Evolutionary conservation across 2,888 invertebrate species (phyloP), one percentile per base, ranked within the genome.

Genomic region (Cerastoderma edule): DNA sequence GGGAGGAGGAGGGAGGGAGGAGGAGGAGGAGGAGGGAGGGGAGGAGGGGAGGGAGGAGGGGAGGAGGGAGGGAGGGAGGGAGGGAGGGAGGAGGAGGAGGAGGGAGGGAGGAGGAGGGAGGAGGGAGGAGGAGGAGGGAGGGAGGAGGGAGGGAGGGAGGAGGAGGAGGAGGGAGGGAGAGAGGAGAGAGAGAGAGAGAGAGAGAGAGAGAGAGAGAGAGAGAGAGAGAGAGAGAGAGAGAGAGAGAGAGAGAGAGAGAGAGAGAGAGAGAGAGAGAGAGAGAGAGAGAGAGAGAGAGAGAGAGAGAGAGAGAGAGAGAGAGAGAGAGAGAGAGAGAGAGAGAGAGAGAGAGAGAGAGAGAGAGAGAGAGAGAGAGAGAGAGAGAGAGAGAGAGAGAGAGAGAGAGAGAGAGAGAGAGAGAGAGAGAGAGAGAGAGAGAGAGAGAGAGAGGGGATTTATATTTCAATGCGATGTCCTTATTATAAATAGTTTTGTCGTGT

Each of bases 151-250:
- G 53, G n/a, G 53, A 53, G 53, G n/a, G 22, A 53, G 22, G n/a
- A 22, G n/a, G 53, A 53, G 22, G n/a, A 22, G n/a, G 53, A 53
- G 22, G n/a, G 53, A 53, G 22, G n/a, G 24, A 53, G 24, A 22
- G 24, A 24, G 24, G 22, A 53, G 22, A 53, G 53, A 53, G 53
- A 53, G 53, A 53, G 53, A 53, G 53, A 53, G 53, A 53, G 53
- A 53, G 53, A 53, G 53, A 53, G 53, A 53, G 53, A n/a, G 53
- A 53, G 53, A n/a, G 53, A 53, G 53, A 53, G 53, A 53, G 53
- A 53, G 53, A 53, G 53, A 53, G 53, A 53, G 53, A 53, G 53
- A 53, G n/a, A 53, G 24, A 53, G n/a, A 39, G 39, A 39, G 39
- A 39, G 39, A 39, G 39, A 39, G 39, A 39, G 39, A 39, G 39